Evolutionary conservation across 2,113 vertebrate genomes (phyloP).

Genomic region (Pelmatolapia mariae): DNA sequence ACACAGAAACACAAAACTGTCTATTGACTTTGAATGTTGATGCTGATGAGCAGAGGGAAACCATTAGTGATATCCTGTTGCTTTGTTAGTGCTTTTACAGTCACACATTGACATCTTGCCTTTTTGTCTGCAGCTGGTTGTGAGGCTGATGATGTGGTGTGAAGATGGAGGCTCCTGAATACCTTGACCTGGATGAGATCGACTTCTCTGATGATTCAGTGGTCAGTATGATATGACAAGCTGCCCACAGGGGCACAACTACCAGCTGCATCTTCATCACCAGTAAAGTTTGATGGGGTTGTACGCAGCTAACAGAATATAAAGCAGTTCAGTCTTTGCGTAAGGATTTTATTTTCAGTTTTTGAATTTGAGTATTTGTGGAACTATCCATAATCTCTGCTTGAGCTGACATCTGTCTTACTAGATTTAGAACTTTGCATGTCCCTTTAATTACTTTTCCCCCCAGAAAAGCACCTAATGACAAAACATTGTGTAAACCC

Average conservation of each 20-base stretch:
- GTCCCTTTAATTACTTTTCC: too few relatives aligned
- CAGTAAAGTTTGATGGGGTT: not conserved
- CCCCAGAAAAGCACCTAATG: too few relatives aligned
- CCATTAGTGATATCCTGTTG: not conserved
- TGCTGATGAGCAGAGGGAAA: not conserved
- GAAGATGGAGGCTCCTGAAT: conserved; percentile 98
- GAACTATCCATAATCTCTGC: not conserved
- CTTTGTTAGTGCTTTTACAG: not conserved
- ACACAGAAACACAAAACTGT: not conserved
- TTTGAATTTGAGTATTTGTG: not conserved
- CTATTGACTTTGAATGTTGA: not conserved
- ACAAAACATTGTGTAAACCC: too few relatives aligned
- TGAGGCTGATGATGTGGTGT: conserved; percentile 82
- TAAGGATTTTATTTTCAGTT: not conserved
- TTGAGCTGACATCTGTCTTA: not conserved
- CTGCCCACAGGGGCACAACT: rapidly evolving
- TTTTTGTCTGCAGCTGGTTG: conserved; percentile 28
- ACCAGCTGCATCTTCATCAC: not conserved
- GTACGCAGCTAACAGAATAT: not conserved
- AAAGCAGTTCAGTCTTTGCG: rapidly evolving
- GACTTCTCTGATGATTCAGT: conserved; percentile 95
- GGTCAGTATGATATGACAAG: conserved; percentile 70
- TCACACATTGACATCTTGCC: not conserved
- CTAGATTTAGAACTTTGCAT: too few relatives aligned
- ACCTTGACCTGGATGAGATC: conserved; percentile 98